Base-by-base conservation (phyloP, 2,888 invertebrate genomes). In the Sinohyriopsis cumingii region DNA sequence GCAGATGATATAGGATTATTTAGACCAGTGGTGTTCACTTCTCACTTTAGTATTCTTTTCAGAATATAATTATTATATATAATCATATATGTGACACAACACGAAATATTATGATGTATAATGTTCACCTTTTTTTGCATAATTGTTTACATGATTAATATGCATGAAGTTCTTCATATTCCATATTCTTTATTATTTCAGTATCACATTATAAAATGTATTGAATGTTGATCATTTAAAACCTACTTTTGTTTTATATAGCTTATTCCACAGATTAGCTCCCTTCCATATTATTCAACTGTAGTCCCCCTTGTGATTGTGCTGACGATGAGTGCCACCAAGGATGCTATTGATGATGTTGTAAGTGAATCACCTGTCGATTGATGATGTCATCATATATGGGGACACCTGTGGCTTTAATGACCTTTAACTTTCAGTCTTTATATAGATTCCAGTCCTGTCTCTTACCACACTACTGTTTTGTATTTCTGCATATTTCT, bases 341-440 rank as follows among this genome's bases (percentile, higher is more conserved):
- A 99, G 92, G 98, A 98, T 93, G 97, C 96, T 87, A 96, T 97
- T 91, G 98, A 98, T 92, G 98, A 98, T 91, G 95, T 96, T 92
- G 98, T 98, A 92, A 95, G 96, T 94, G 77, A 60, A 45, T 28
- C 53, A 56, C 9, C 60, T 7, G 54, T 24, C 0, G 53, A 20
- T 45, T 45, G 45, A 45, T 45, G 45, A 12, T 45, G 45, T 45
- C 45, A 45, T 45, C 45, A 45, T 45, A 3, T 45, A 45, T 45
- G 45, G 45, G 45, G 45, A 45, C 45, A 12, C 45, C 64, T 25
- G 19, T 64, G 64, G 28, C 64, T 25, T 57, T 57, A 24, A 57
- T 24, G 24, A 12, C 20, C 24, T 24, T 57, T 4, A 24, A 57
- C 65, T 24, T 56, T 65, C 61, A 55, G 22, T 33, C 28, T 59